Conservation (phyloP, 1,140 invertebrate species). For the Tyrophagus putrescentiae region DNA sequence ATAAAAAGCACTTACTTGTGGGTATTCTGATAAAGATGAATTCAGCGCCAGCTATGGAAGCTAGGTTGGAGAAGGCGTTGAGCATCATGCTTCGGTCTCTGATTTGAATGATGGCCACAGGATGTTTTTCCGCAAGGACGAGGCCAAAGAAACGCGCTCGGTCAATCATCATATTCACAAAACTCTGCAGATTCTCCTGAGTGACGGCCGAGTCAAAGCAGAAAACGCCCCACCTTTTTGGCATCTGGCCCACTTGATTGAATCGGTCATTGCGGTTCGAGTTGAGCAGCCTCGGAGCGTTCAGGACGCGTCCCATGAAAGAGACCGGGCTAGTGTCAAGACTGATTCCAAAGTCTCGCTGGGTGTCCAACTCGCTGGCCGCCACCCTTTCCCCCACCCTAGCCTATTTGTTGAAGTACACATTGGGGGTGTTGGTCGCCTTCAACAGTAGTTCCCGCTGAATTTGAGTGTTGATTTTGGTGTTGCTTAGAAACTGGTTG, state of each 20-base stretch:
- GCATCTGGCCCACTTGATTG: too few species aligned
- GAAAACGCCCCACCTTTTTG: too few species aligned
- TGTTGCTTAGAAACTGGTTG: background rate
- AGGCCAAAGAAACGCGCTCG: too few species aligned
- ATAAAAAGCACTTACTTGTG: background rate
- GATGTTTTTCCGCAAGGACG: too few species aligned
- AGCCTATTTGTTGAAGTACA: slow-evolving; percentile 3
- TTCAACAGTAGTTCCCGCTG: background rate
- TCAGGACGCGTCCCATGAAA: background rate
- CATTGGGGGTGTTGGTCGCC: background rate
- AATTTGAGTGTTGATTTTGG: slow-evolving; percentile 1
- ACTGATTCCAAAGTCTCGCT: background rate
- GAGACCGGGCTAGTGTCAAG: background rate
- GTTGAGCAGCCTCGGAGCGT: background rate
- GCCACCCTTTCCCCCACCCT: background rate
- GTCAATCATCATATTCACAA: too few species aligned
- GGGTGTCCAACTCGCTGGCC: background rate
- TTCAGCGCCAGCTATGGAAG: background rate
- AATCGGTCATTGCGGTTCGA: background rate
- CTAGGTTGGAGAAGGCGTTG: background rate
- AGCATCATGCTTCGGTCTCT: too few species aligned
- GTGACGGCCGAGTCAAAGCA: too few species aligned
- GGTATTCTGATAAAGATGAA: background rate
- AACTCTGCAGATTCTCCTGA: too few species aligned
- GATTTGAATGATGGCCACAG: too few species aligned